Conservation (phyloP, 2,888 invertebrate species). For the Ormyrus thymus region DNA sequence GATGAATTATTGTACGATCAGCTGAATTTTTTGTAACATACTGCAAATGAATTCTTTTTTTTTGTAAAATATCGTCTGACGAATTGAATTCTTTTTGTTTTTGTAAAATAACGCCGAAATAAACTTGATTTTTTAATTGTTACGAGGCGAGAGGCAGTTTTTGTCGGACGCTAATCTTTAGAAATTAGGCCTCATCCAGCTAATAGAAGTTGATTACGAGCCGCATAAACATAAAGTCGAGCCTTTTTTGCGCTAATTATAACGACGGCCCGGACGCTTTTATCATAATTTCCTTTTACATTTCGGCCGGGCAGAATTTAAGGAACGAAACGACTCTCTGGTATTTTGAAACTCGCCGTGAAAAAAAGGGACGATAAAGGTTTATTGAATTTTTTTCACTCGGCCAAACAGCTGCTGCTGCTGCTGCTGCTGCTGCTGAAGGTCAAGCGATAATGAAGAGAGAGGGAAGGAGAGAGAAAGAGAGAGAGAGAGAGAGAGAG, state of each 20-base stretch:
- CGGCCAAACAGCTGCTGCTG: constrained; percentile 37
- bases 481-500: constrained; percentile 12
- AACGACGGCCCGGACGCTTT: constrained; percentile 23
- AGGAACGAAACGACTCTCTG: constrained; percentile 11
- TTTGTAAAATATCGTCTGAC: no score
- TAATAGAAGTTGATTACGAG: constrained; percentile 15
- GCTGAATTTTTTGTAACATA: no score
- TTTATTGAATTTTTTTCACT: constrained; percentile 41
- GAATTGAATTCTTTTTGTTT: no score
- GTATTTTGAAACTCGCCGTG: constrained; percentile 17
- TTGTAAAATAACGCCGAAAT: no score
- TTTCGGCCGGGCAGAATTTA: constrained; percentile 14
- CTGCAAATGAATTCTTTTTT: no score
- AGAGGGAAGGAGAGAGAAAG: background rate
- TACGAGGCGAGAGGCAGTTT: no score
- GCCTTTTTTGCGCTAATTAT: constrained; percentile 25
- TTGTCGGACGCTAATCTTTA: background rate
- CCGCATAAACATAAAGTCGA: constrained; percentile 22
- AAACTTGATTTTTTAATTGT: no score
- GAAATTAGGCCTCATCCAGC: constrained; percentile 3
- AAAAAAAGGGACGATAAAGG: constrained; percentile 46
- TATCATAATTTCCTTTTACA: constrained; percentile 1
- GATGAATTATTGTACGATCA: no score
- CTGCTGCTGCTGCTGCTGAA: constrained; percentile 36
- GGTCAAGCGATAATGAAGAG: constrained; percentile 29